Conservation (phyloP, 2,113 vertebrate genomes). For the Python bivittatus region DNA sequence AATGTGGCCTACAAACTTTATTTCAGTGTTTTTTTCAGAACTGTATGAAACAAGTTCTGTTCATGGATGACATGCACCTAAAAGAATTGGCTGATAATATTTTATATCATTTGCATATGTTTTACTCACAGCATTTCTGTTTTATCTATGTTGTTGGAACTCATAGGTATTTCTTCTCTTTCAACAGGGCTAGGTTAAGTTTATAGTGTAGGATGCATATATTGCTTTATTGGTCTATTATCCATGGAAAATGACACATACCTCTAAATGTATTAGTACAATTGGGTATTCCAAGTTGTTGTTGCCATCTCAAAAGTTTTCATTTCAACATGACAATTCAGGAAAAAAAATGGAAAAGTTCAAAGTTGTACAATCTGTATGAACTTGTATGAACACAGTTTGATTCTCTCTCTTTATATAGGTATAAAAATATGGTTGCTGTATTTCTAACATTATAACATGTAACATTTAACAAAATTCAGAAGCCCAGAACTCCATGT, state of each 20-base stretch:
- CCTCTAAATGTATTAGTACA: not conserved
- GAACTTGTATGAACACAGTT: not conserved
- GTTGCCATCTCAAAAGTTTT: not conserved
- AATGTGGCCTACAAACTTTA: not conserved
- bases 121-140: not conserved
- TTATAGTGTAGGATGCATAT: not conserved
- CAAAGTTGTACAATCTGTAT: not conserved
- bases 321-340: not conserved
- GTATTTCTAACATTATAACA: not conserved
- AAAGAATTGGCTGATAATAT: not conserved
- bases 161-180: not conserved
- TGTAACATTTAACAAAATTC: not conserved
- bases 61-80: not conserved
- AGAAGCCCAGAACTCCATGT: not conserved
- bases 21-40: not conserved
- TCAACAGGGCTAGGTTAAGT: not conserved
- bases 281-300: not conserved
- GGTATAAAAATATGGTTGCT: not conserved
- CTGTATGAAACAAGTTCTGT: not conserved
- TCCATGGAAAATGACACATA: not conserved
- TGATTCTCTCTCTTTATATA: not conserved
- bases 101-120: not conserved
- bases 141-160: not conserved
- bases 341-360: not conserved
- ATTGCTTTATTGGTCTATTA: not conserved